Evolutionary conservation across 2,888 invertebrate species (phyloP).

Genomic region (Cephonodes hylas): DNA sequence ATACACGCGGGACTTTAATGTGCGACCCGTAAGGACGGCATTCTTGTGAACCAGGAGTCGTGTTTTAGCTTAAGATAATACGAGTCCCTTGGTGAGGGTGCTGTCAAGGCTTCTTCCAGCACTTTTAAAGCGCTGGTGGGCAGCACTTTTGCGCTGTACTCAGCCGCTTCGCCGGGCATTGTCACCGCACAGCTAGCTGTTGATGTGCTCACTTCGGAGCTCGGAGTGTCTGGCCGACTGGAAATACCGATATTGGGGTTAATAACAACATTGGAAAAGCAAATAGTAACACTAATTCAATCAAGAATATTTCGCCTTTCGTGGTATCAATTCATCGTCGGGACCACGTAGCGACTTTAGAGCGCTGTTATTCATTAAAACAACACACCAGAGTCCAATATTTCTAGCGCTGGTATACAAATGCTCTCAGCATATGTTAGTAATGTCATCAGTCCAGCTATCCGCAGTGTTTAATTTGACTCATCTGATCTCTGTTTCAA

Average conservation of each 20-base stretch:
- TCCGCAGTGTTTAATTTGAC: neutral
- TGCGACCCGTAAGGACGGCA: constrained; percentile 72
- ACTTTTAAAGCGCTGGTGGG: constrained; percentile 82
- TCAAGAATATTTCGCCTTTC: too few species aligned
- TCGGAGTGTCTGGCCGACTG: constrained; percentile 76
- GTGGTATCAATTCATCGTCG: too few species aligned
- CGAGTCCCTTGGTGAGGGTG: constrained; percentile 78
- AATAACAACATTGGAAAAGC: neutral
- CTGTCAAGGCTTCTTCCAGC: constrained; percentile 83
- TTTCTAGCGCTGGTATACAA: too few species aligned
- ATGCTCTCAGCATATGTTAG: too few species aligned
- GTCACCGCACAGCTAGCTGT: constrained; percentile 73
- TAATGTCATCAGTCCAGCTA: too few species aligned
- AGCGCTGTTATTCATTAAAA: too few species aligned
- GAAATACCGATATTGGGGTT: constrained; percentile 20
- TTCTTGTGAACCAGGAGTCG: constrained; percentile 77
- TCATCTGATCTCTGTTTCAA: neutral
- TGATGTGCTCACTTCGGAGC: constrained; percentile 63
- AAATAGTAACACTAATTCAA: too few species aligned
- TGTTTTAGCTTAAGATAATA: constrained; percentile 76
- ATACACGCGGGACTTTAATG: constrained; percentile 35
- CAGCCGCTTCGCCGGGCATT: constrained; percentile 82
- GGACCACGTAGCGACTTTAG: too few species aligned
- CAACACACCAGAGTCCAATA: too few species aligned
- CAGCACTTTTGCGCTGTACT: constrained; percentile 83